phyloP scores from a whole-genome alignment of 37 sponge, comb jelly and placozoan species.

The Lycopodina hypogea region DNA sequence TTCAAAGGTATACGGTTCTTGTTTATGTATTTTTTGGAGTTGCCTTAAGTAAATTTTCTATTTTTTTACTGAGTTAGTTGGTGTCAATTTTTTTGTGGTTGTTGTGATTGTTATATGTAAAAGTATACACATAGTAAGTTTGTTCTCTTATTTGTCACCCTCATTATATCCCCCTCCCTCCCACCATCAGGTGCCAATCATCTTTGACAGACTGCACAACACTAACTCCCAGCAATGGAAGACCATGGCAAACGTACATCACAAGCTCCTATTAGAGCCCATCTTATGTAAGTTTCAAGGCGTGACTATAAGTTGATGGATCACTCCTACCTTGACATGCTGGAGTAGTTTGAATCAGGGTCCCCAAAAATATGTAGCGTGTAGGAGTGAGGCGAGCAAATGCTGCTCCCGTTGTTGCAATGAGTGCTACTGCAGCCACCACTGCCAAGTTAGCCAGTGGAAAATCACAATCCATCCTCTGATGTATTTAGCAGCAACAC shows the following conservation, averaged over 20 bases:
- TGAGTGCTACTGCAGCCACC: slow-evolving; percentile 98
- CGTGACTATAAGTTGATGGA: slow-evolving; percentile 74
- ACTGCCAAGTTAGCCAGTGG: slow-evolving; percentile 98
- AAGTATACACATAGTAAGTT: too few species aligned
- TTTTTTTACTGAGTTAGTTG: too few species aligned
- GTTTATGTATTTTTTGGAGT: too few species aligned
- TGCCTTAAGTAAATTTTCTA: too few species aligned
- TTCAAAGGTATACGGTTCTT: too few species aligned
- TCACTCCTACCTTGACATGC: slow-evolving; percentile 63
- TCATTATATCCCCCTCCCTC: too few species aligned
- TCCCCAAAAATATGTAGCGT: slow-evolving; percentile 88
- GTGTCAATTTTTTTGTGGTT: too few species aligned
- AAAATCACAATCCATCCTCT: slow-evolving; percentile 87
- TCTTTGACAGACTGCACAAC: slow-evolving; percentile 45
- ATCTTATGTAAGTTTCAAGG: slow-evolving; percentile 37
- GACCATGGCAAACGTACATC: slow-evolving; percentile 54
- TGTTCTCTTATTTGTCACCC: too few species aligned
- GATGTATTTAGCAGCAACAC: slow-evolving; percentile 17
- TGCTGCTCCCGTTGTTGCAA: slow-evolving; percentile 87
- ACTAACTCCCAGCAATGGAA: slow-evolving; percentile 54
- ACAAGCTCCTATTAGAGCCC: slow-evolving; percentile 50
- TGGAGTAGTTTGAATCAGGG: slow-evolving; percentile 67
- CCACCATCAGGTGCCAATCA: slow-evolving; percentile 70
- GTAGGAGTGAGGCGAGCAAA: slow-evolving; percentile 86
- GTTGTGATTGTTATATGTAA: too few species aligned